Evolutionary conservation across 1,140 invertebrate species (phyloP), one percentile per base, ranked within the genome.

Genomic region (Penaeus japonicus): DNA sequence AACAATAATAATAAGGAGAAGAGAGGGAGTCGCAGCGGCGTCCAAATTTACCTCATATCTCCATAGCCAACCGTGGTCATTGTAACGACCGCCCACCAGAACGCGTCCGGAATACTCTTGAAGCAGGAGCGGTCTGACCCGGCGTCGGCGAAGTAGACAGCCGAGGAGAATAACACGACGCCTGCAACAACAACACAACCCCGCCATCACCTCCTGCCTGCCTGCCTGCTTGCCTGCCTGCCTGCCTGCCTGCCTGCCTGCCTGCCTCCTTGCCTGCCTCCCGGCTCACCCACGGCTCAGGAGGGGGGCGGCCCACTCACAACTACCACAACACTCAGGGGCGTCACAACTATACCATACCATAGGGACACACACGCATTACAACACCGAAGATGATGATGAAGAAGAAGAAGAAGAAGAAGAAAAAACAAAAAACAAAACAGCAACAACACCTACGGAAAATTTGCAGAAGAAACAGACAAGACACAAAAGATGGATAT

Each of bases 31-130:
- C 57, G 30, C 80, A 78, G 80, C 79, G n/a, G 70, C 54, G 32
- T 78, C 55, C 54, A 80, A 47, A 88, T 83, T 94, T 96, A 96
- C 96, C 96, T 97, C 97, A 99, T 98, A 94, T 99, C 98, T 93
- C 98, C 98, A 95, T 99, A 99, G 92, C 98, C 98, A 91, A 99
- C 97, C 91, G 97, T 98, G 91, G 98, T 97, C 98, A 99, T 99
- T 93, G 98, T 99, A 93, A 99, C 98, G 93, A 99, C 97, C 93
- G 97, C 97, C 98, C 98, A 99, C 98, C 98, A 99, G 95, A 99
- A 99, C 93, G 97, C 94, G 85, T 94, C 93, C 39, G 95, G 95
- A 92, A 96, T 96, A 91, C 94, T 95, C 91, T 94, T 95, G 92
- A 96, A 96, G 95, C 98, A 97, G 91, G 98, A 97, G 94, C 96